Percentiles rank a stretch among this genome's conserved stretches.
These are phyloP conservation scores for Antitype chi DNA, from an alignment of 2,888 invertebrate species.

Conservation along the genomic window DNA sequence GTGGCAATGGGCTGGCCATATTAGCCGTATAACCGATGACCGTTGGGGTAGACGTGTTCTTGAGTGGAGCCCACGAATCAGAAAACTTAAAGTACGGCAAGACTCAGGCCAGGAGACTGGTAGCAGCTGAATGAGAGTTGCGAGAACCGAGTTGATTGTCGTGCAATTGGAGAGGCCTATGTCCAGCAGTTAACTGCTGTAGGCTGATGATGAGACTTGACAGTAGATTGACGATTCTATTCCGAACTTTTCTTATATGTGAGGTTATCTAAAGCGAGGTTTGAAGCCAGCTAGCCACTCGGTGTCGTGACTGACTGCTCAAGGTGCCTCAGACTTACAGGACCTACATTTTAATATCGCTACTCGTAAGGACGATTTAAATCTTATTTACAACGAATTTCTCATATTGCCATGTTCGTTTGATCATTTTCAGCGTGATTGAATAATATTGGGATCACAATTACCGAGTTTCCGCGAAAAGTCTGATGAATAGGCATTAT, in stretches of 20 bases:
- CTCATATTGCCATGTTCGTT: neutral
- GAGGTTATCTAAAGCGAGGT: neutral
- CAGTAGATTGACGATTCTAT: neutral
- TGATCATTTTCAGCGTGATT: constrained; percentile 20
- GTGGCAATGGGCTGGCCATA: too few relatives aligned
- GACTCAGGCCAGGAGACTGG: neutral
- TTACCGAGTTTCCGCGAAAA: constrained; percentile 12
- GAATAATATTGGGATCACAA: constrained; percentile 31
- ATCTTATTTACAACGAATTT: neutral
- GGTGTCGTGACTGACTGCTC: neutral
- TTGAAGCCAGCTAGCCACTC: neutral
- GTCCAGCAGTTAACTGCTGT: neutral
- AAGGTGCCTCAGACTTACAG: neutral
- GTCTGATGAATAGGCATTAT: constrained; percentile 22
- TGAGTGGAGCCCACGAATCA: neutral
- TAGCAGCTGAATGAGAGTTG: neutral
- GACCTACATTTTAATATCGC: neutral
- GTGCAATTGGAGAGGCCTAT: neutral
- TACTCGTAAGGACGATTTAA: neutral
- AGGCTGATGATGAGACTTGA: neutral
- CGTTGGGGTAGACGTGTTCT: too few relatives aligned
- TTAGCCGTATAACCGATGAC: too few relatives aligned
- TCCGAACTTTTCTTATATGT: neutral
- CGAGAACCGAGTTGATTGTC: neutral
- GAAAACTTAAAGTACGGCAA: neutral